These are phyloP conservation scores for Cherax destructor DNA, from an alignment of 1,140 invertebrate species.

Conservation along the genomic window DNA sequence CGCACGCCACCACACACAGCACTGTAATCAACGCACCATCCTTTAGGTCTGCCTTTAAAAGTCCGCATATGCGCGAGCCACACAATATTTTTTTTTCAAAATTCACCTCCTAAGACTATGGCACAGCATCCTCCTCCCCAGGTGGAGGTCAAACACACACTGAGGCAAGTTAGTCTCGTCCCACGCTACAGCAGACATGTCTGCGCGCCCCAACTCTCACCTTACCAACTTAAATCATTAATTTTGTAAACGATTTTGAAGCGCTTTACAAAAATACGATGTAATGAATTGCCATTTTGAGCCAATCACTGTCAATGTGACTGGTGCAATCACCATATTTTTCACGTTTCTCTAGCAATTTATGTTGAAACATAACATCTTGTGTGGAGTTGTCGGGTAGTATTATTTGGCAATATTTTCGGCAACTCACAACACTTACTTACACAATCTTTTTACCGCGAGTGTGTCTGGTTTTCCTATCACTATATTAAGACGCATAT, in stretches of 20 bases:
- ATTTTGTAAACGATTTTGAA: background rate
- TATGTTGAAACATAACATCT: background rate
- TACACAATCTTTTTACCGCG: background rate
- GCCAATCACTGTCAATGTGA: background rate
- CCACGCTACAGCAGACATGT: background rate
- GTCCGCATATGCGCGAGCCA: background rate
- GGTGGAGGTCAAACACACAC: slow-evolving; percentile 19
- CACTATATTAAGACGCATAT: background rate
- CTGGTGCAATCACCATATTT: background rate
- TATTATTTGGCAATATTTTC: background rate
- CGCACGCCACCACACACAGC: background rate
- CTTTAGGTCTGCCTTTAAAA: slow-evolving; percentile 8
- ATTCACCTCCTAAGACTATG: background rate
- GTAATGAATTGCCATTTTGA: background rate
- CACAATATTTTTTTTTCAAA: background rate
- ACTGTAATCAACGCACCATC: background rate
- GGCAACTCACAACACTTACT: background rate
- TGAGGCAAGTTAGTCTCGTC: slow-evolving; percentile 10
- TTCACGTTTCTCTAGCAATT: background rate
- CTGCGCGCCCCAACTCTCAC: background rate
- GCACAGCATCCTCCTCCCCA: background rate
- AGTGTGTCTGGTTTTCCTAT: background rate
- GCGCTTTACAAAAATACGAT: background rate
- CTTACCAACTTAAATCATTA: background rate
- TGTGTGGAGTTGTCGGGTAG: background rate